Evolutionary conservation across 2,888 invertebrate species (phyloP), one percentile per base, ranked within the genome.

Genomic region (Sicus ferrugineus): DNA sequence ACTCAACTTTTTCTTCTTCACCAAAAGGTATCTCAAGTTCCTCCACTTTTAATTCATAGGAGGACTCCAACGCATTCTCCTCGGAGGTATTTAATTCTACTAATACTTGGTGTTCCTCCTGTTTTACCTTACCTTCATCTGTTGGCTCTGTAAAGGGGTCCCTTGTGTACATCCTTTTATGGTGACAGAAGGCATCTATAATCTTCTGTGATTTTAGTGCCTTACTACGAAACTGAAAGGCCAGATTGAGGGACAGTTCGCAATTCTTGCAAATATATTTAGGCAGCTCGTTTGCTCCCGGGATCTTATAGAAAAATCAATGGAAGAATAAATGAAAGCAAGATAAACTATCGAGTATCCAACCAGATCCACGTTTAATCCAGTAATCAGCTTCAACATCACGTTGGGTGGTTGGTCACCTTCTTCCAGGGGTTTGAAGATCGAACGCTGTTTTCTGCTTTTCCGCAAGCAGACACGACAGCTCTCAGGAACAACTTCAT

Each of bases 211-310:
- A 78, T 23, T 76, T 80, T 7, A 83, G 50, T 0, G 83, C 84
- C 73, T 79, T 80, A 48, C 75, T 78, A 0, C 83, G 82, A 58
- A 84, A 81, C 70, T 81, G 79, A 67, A 75, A 84, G 1, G 83
- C 83, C 78, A 84, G 78, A 64, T 79, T 84, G 0, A 83, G 75
- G 14, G 82, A 79, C 5, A 82, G 74, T 66, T 82, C 83, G 75
- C 83, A 83, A 14, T 75, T 74, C 67, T 78, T 80, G 62, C 83
- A 83, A 65, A 83, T 84, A 16, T 75, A 75, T 38, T 81, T 77
- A 6, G 83, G 83, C n/a, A 82, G 73, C n/a, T 64, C 64, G n/a
- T 26, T 3, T 2, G 23, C 48, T 38, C 46, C 58, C 23, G 28
- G 30, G 30, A 2, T 16, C 67, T 61, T 9, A 26, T 14, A 67